phyloP scores from a whole-genome alignment of 2,797 vertebrate species.

The Eospalax fontanierii region DNA sequence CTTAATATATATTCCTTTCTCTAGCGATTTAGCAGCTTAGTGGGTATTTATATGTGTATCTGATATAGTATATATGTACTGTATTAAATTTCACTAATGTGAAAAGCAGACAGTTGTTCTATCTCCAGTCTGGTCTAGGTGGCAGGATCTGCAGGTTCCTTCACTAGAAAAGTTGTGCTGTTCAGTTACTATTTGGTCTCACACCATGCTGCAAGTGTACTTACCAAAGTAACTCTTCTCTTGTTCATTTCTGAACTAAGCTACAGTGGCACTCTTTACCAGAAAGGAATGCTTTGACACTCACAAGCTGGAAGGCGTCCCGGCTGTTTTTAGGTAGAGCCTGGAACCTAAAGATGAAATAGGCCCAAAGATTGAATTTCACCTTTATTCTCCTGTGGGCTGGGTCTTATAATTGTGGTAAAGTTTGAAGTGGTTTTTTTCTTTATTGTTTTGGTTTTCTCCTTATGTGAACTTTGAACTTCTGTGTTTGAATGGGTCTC shows the following conservation, averaged over 20 bases:
- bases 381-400: constrained; percentile 32
- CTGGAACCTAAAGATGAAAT: constrained; percentile 26
- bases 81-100: constrained; percentile 64
- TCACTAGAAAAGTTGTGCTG: background rate
- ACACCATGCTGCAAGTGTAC: background rate
- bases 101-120: background rate
- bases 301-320: background rate
- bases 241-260: background rate
- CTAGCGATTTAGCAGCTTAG: constrained; percentile 69
- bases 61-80: background rate
- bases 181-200: background rate
- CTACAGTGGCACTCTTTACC: background rate
- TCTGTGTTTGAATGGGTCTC: constrained; percentile 47
- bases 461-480: background rate
- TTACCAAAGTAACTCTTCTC: background rate
- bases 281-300: background rate
- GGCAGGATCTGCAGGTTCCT: background rate
- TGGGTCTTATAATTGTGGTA: background rate
- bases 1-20: constrained; percentile 68
- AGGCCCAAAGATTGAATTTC: background rate
- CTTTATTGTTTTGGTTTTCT: background rate
- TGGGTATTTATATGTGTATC: constrained; percentile 62
- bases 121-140: constrained; percentile 18
- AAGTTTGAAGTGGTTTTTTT: constrained; percentile 37
- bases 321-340: constrained; percentile 37